Evolutionary conservation across 2,113 vertebrate species (phyloP).

Genomic region (Eidolon helvum): DNA sequence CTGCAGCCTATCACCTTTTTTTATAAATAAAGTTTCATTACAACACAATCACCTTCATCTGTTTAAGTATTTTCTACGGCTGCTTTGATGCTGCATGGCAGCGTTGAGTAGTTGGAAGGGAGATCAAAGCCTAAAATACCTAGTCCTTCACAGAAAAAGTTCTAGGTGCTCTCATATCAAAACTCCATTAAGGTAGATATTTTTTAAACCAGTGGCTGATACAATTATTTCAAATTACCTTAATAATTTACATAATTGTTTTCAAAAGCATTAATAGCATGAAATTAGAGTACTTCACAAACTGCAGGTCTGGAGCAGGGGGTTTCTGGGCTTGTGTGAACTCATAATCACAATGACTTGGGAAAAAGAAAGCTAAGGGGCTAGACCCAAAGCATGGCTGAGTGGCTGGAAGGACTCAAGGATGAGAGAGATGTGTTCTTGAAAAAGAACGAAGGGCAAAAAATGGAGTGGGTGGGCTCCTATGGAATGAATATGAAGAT

Average conservation of each 20-base stretch:
- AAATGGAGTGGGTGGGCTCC: neutral
- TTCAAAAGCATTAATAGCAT: constrained; percentile 9
- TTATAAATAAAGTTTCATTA: constrained; percentile 22
- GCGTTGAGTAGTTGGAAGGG: neutral
- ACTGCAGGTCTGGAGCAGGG: neutral
- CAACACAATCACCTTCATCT: neutral
- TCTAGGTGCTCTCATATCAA: neutral
- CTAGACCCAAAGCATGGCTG: neutral
- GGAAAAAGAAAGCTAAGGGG: neutral
- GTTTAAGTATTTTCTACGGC: neutral
- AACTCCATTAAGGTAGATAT: constrained; percentile 7
- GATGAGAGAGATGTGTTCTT: neutral
- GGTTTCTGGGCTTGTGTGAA: neutral
- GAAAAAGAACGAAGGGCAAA: neutral
- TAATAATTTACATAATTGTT: constrained; percentile 34
- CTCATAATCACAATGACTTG: neutral
- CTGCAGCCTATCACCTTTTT: neutral
- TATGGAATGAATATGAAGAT: neutral
- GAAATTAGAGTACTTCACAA: neutral
- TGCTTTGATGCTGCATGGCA: neutral
- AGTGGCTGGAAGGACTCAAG: constrained; percentile 28
- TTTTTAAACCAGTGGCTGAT: neutral
- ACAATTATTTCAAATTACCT: constrained; percentile 32
- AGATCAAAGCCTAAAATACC: constrained; percentile 37
- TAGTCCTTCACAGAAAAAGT: neutral